Conservation (phyloP, 2,113 vertebrate genomes). For the Trematomus loennbergii region DNA sequence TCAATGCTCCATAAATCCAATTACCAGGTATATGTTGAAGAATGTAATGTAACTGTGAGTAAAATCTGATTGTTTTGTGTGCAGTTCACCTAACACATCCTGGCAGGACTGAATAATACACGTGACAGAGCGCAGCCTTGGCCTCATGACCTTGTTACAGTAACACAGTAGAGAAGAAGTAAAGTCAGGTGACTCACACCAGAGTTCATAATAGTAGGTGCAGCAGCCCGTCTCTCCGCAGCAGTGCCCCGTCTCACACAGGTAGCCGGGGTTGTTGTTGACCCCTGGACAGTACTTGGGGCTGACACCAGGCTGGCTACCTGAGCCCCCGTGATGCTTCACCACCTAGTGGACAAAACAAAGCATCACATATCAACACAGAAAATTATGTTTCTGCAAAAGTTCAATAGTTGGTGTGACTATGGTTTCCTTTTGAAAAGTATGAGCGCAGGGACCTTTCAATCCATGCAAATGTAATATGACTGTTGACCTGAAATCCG, state of each 20-base stretch:
- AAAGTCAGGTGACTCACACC: constrained; percentile 89
- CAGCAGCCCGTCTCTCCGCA: constrained; percentile 97
- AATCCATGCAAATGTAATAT: no score
- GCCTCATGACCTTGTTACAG: neutral
- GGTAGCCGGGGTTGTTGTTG: constrained; percentile 90
- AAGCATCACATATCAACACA: constrained; percentile 16
- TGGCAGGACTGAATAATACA: neutral
- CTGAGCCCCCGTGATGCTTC: constrained; percentile 73
- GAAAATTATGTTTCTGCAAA: neutral
- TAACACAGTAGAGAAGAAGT: neutral
- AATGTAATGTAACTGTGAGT: no score
- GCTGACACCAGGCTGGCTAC: constrained; percentile 76
- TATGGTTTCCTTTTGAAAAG: neutral
- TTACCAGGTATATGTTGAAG: no score
- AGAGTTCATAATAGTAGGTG: constrained; percentile 97
- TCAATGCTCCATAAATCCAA: neutral
- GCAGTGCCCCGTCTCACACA: constrained; percentile 96
- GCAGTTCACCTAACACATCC: neutral
- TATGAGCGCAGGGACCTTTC: neutral
- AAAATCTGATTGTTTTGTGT: neutral
- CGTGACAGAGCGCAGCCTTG: neutral
- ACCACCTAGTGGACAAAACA: constrained; percentile 78
- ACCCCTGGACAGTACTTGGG: constrained; percentile 90
- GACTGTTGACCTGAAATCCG: no score
- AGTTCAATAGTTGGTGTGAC: neutral